These are phyloP conservation scores for Eurosta solidaginis DNA, from an alignment of 1,140 invertebrate genomes.

Conservation along the genomic window DNA sequence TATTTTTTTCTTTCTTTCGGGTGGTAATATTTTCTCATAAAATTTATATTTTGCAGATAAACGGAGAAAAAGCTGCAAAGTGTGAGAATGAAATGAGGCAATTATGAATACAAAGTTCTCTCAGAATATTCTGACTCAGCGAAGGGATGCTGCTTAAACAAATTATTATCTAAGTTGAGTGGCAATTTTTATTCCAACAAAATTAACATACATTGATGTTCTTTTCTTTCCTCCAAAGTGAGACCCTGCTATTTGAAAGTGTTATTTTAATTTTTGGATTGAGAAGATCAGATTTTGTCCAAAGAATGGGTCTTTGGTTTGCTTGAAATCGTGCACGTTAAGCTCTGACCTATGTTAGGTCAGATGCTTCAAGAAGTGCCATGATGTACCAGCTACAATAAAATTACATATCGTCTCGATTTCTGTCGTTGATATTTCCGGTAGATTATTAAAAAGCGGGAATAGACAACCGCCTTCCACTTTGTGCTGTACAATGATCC, in stretches of 20 bases:
- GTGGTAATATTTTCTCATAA: slow-evolving; percentile 51
- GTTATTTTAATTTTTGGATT: neutral
- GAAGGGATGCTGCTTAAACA: neutral
- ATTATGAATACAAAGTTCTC: neutral
- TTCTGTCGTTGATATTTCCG: no score
- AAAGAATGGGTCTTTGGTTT: no score
- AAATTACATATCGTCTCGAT: no score
- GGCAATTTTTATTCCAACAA: slow-evolving; percentile 53
- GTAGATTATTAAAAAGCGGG: no score
- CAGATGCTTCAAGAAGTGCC: no score
- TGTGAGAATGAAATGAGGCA: neutral
- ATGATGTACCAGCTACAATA: no score
- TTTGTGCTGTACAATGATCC: no score
- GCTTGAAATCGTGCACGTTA: no score
- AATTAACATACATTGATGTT: slow-evolving; percentile 58
- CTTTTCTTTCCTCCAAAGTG: slow-evolving; percentile 31
- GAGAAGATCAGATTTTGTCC: neutral
- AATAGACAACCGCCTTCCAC: no score
- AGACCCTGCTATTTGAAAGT: slow-evolving; percentile 44
- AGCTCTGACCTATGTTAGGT: no score
- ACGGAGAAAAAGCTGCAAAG: neutral
- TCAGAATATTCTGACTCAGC: neutral
- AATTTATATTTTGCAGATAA: slow-evolving; percentile 54
- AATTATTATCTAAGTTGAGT: neutral
- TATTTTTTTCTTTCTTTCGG: neutral